Evolutionary conservation across 2,888 invertebrate genomes (phyloP), one percentile per base, ranked within the genome.

Genomic region (Nipponacmea schrenckii): DNA sequence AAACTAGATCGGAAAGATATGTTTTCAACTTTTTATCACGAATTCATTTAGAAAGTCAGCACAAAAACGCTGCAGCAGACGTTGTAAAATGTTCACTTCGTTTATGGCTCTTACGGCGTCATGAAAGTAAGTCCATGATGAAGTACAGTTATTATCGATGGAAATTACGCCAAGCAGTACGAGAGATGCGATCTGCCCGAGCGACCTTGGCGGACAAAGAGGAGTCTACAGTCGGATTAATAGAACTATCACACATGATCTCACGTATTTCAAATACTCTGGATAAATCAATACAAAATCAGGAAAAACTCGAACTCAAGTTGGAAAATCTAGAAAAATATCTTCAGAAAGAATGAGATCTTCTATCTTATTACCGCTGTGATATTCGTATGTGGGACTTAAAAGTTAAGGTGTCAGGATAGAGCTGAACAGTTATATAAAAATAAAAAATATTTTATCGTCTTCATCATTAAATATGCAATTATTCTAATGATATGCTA

Each of bases 11-110:
- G 2, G 84, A 85, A 68, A 74, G 77, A n/a, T 83, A 85, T 70
- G 84, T 85, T 2, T 82, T 81, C 68, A 81, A 83, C 69, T 84
- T 84, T 77, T 79, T 84, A 8, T 77, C 80, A 17, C 72, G 82
- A 69, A 79, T 85, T n/a, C 83, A 85, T 64, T 78, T 83, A 10
- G 81, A 81, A 64, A 77, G 76, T 62, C 73, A 77, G 62, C 74
- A 79, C 67, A 83, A 83, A 67, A 73, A 75, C 14, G 81, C 81
- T 0, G 85, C 85, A 0, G 79, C 85, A 0, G 81, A 84, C 72
- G 82, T 83, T 5, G 80, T 84, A 12, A 85, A 85, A 74, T 81
- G 77, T 71, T 72, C 73, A 20, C 68, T 82, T 15, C 73, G 70
- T 65, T 77, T 77, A 62, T 72, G 73, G 27, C 14, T 67, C 1